These are phyloP conservation scores for Dryobota labecula DNA, from an alignment of 2,888 invertebrate species.

Conservation along the genomic window DNA sequence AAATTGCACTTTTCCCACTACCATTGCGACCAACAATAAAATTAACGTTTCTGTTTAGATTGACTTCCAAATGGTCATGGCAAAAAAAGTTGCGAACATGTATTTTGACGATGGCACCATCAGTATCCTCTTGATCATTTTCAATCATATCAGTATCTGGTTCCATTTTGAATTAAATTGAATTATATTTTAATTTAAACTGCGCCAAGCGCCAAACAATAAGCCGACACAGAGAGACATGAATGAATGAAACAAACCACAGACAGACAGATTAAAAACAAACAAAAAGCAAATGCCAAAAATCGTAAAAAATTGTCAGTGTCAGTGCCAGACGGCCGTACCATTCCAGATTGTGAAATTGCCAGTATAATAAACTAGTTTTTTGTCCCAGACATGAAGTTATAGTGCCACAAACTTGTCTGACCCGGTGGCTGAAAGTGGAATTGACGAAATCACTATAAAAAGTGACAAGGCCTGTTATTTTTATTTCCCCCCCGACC, in stretches of 20 bases:
- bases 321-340: no score
- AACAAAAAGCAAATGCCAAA: background rate
- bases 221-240: conserved; percentile 22
- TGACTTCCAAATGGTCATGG: conserved; percentile 94
- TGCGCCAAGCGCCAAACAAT: conserved; percentile 18
- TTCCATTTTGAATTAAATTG: conserved; percentile 68
- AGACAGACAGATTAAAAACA: no score
- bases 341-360: no score
- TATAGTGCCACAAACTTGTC: no score
- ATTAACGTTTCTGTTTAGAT: conserved; percentile 94
- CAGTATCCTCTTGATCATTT: conserved; percentile 74
- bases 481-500: no score
- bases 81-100: conserved; percentile 97
- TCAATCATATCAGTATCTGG: conserved; percentile 59
- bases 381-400: no score
- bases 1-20: conserved; percentile 98
- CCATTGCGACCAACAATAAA: conserved; percentile 96
- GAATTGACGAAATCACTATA: no score
- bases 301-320: no score
- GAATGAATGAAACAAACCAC: background rate
- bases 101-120: conserved; percentile 87
- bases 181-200: background rate
- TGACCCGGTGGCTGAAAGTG: no score
- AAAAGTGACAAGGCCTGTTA: no score
- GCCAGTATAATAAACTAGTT: no score